Conservation (phyloP, 2,797 vertebrate species). For the Tapera naevia region DNA sequence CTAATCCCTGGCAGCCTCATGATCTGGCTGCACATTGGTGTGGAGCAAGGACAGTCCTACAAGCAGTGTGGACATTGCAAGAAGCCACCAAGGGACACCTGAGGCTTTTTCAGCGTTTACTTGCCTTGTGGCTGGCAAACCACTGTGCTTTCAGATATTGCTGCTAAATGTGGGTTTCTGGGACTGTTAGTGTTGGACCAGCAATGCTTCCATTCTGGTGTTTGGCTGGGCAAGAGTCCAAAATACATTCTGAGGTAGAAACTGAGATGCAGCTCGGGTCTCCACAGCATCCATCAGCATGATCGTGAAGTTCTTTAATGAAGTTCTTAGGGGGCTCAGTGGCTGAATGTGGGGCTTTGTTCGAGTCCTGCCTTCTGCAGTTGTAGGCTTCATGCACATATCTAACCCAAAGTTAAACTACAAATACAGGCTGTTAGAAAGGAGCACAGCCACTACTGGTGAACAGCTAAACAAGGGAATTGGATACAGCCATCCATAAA, state of each 20-base stretch:
- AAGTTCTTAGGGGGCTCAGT: neutral
- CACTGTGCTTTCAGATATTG: neutral
- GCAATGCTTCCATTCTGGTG: neutral
- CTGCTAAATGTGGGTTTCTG: neutral
- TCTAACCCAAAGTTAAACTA: too few relatives aligned
- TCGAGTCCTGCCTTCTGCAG: neutral
- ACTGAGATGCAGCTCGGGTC: neutral
- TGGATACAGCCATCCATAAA: neutral
- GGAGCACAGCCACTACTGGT: neutral
- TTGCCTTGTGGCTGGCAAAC: neutral
- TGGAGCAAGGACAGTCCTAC: neutral
- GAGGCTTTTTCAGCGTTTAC: neutral
- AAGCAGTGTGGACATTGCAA: neutral
- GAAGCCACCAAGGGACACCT: neutral
- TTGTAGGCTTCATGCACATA: neutral
- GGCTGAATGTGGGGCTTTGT: neutral
- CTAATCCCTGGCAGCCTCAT: accelerated
- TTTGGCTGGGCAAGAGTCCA: neutral
- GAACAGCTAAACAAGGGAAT: neutral
- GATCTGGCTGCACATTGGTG: accelerated
- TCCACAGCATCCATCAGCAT: neutral
- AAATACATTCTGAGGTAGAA: neutral
- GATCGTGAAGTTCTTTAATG: accelerated
- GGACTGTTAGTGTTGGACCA: neutral
- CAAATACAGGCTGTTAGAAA: neutral